These are phyloP conservation scores for Malacosoma neustria DNA, from an alignment of 2,888 invertebrate genomes.

Conservation along the genomic window DNA sequence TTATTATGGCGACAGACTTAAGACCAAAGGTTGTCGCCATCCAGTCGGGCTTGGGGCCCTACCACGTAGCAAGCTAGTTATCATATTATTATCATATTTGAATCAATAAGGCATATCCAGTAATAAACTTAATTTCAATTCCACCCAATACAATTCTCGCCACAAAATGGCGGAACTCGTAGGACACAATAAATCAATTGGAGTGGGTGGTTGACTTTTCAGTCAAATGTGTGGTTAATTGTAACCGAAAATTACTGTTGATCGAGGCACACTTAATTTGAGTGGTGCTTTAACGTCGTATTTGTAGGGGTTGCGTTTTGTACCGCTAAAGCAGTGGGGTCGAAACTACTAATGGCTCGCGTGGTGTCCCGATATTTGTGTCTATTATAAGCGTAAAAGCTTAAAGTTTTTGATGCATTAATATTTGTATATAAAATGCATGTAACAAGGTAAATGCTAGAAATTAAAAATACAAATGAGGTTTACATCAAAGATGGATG, in stretches of 20 bases:
- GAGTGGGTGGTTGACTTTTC: conserved; percentile 76
- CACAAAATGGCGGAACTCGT: conserved; percentile 69
- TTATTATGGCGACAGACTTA: no score
- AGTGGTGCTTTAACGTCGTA: conserved; percentile 58
- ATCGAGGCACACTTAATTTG: conserved; percentile 75
- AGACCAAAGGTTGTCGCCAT: no score
- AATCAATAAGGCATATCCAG: conserved; percentile 10
- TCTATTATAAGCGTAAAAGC: background rate
- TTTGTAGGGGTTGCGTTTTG: conserved; percentile 40
- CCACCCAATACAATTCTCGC: conserved; percentile 41
- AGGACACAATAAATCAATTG: conserved; percentile 73
- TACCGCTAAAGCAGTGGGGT: conserved; percentile 29
- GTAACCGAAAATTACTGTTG: conserved; percentile 75
- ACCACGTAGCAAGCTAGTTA: no score
- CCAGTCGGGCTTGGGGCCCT: no score
- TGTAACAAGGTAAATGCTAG: no score
- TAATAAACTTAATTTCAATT: conserved; percentile 10
- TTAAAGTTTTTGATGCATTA: background rate
- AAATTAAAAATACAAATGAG: no score
- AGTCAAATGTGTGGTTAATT: conserved; percentile 75
- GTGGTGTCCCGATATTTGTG: conserved; percentile 59
- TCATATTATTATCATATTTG: background rate
- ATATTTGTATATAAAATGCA: background rate
- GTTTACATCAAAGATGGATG: no score
- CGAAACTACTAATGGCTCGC: conserved; percentile 52